These are phyloP conservation scores for Characodon lateralis DNA, from an alignment of 2,797 vertebrate species.

Conservation along the genomic window DNA sequence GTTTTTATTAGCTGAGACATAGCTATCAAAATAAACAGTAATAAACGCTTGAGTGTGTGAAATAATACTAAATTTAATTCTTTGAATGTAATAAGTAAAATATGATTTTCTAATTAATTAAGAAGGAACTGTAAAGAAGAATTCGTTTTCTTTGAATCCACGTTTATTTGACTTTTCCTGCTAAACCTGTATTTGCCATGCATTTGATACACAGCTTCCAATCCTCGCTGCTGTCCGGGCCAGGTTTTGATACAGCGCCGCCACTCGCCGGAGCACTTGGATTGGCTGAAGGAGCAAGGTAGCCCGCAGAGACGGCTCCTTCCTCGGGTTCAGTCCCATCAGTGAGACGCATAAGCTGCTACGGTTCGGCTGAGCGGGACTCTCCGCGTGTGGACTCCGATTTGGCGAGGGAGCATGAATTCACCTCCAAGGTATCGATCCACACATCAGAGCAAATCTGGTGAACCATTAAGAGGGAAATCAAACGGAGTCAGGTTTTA, in stretches of 20 bases:
- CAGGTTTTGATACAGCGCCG: conserved; percentile 74
- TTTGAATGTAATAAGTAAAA: neutral
- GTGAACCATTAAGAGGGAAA: conserved; percentile 37
- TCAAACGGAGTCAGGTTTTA: conserved; percentile 47
- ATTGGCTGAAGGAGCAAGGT: conserved; percentile 79
- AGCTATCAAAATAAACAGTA: neutral
- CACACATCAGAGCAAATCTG: conserved; percentile 45
- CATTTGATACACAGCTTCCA: conserved; percentile 34
- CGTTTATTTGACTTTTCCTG: neutral
- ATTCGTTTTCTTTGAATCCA: neutral
- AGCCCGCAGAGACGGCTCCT: conserved; percentile 68
- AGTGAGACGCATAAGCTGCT: conserved; percentile 66
- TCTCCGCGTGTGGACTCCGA: conserved; percentile 61
- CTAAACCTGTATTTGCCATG: conserved; percentile 14
- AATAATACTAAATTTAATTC: neutral
- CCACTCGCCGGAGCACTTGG: conserved; percentile 69
- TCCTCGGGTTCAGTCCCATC: conserved; percentile 62
- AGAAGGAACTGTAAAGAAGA: neutral
- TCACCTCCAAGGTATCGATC: conserved; percentile 53
- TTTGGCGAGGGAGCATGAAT: conserved; percentile 65
- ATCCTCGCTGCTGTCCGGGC: conserved; percentile 65
- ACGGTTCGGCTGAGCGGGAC: conserved; percentile 51
- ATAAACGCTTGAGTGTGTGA: neutral
- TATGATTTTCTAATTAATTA: neutral
- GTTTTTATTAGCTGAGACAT: neutral